Base-by-base conservation (phyloP, 2,797 vertebrate genomes). In the Taeniopygia guttata region DNA sequence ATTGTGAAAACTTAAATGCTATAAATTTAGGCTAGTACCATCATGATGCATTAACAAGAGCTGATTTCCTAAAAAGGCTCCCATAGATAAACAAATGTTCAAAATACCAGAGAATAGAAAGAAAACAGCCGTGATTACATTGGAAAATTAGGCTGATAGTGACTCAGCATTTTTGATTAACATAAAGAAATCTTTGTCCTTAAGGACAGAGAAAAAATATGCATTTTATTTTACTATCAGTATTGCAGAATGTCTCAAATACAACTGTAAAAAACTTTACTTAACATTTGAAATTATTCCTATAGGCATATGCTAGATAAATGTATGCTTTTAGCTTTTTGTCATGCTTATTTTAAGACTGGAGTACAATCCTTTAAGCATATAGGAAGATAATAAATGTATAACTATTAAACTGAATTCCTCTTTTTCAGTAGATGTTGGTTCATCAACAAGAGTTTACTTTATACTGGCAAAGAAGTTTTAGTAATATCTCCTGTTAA, bases 11-110 rank as follows among this genome's bases (percentile, higher is more conserved):
- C 8, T 56, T 68, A 48, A 81, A 32, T 56, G 12, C 9, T 67
- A 22, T 27, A 81, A 70, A 86, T 59, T 89, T 29, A 68, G 27
- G 14, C 8, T 78, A 51, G 26, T 26, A 45, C 3, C 9, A 21
- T 18, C 14, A n/a, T 18, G 15, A 16, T 48, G 6, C 0, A 0
- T 52, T 64, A 76, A 64, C 13, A 60, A 51, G 2, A 67, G 11
- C 13, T 73, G 27, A 78, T 70, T n/a, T 74, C 2, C 2, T 36
- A 38, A 40, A 69, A 60, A 72, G 32, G 1, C 2, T 72, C 9
- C 11, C 45, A 26, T n/a, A 30, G 1, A 3, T 59, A 72, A 84
- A 72, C 7, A 67, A 70, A 17, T 11, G 3, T 66, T 74, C 21
- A 83, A 58, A 56, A 27, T 42, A 45, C 1, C 3, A 34, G 6